Percentiles rank a stretch among this genome's conserved stretches.
Conservation (phyloP, 2,888 invertebrate species). For the Eutolmus rufibarbis region DNA sequence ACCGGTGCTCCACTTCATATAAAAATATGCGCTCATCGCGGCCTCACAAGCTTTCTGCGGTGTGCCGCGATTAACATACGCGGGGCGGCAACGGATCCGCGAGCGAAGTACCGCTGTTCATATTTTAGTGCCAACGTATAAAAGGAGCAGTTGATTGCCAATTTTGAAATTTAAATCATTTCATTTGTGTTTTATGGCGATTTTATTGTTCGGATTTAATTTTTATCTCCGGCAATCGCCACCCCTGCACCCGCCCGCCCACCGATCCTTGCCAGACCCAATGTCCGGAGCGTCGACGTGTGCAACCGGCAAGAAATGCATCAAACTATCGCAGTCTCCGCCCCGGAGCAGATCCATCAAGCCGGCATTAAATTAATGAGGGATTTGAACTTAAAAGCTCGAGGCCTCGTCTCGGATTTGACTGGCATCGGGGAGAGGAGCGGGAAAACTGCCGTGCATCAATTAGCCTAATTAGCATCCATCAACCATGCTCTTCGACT, state of each 20-base stretch:
- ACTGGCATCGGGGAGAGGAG: not conserved
- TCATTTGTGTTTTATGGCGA: constrained; percentile 48
- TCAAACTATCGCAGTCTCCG: not conserved
- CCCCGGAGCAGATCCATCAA: constrained; percentile 25
- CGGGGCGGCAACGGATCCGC: constrained; percentile 1
- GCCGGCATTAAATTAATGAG: constrained; percentile 8
- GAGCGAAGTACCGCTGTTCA: constrained; percentile 28
- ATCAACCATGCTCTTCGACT: not conserved
- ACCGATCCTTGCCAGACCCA: not conserved
- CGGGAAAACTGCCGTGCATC: not conserved
- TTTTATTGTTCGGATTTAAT: constrained; percentile 48
- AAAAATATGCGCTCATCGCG: constrained; percentile 21
- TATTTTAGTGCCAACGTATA: constrained; percentile 43
- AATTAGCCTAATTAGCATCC: not conserved
- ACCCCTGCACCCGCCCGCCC: not conserved
- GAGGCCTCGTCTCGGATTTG: not conserved
- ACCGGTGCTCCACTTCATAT: constrained; percentile 31
- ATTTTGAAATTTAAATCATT: constrained; percentile 48
- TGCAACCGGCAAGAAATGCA: not conserved
- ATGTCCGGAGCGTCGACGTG: not conserved
- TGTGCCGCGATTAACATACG: constrained; percentile 33
- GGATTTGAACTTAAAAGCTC: not conserved
- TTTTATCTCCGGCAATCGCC: constrained; percentile 38
- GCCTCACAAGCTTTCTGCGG: constrained; percentile 19
- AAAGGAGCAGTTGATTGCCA: constrained; percentile 48